A percentile compares a stretch with the other conserved stretches of the same genome.
phyloP scores from a whole-genome alignment of 2,888 invertebrate genomes.

The Cantharis lateralis region DNA sequence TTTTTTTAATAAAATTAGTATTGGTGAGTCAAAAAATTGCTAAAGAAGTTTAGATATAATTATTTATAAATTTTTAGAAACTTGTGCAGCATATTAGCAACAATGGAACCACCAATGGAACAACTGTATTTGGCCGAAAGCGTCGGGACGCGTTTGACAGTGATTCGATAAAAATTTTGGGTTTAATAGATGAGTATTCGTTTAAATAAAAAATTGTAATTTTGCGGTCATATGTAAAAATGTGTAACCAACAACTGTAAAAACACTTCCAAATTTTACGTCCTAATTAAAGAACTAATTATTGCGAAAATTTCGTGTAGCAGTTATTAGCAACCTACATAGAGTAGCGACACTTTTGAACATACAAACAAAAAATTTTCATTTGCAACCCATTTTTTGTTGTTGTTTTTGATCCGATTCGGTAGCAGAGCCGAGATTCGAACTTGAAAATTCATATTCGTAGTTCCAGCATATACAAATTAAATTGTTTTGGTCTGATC shows the following conservation, averaged over 20 bases:
- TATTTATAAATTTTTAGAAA: slow-evolving; percentile 59
- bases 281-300: neutral
- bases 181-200: slow-evolving; percentile 47
- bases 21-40: slow-evolving; percentile 62
- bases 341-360: neutral
- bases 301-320: neutral
- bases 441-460: too few relatives aligned
- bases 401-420: too few relatives aligned
- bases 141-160: slow-evolving; percentile 38
- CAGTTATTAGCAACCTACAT: neutral
- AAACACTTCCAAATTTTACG: neutral
- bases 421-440: too few relatives aligned
- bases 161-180: slow-evolving; percentile 43
- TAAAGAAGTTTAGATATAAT: neutral
- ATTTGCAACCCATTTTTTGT: too few relatives aligned
- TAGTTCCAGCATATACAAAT: too few relatives aligned
- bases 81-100: slow-evolving; percentile 68
- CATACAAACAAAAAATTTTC: neutral
- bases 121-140: slow-evolving; percentile 50
- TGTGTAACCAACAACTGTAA: neutral
- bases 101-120: slow-evolving; percentile 60
- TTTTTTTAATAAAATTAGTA: slow-evolving; percentile 81
- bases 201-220: slow-evolving; percentile 19
- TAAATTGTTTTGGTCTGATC: too few relatives aligned
- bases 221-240: neutral